These are phyloP conservation scores for Oreochromis niloticus DNA, from an alignment of 2,113 vertebrate genomes.

Conservation along the genomic window DNA sequence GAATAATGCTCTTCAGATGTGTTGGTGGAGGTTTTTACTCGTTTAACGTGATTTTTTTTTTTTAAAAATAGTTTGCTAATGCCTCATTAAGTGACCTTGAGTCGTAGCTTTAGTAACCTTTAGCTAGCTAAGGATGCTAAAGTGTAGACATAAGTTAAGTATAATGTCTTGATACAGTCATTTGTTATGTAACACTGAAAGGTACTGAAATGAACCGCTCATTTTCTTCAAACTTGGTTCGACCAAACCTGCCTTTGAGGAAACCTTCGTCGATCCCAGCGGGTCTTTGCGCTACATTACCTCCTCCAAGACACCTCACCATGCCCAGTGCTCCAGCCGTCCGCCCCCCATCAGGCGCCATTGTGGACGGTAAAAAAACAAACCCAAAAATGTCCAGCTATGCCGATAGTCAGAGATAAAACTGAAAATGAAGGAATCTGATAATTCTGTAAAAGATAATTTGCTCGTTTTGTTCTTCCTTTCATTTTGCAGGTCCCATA, in stretches of 20 bases:
- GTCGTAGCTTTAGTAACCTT: neutral
- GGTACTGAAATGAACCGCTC: conserved; percentile 32
- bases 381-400: neutral
- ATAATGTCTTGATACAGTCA: neutral
- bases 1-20: neutral
- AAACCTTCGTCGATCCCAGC: conserved; percentile 40
- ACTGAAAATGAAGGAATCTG: neutral
- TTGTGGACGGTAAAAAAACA: neutral
- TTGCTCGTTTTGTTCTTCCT: neutral
- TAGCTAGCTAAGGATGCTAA: neutral
- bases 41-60: accelerated
- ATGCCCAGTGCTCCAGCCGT: neutral
- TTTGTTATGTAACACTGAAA: neutral
- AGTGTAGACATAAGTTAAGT: neutral
- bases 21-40: neutral
- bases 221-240: neutral
- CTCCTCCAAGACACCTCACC: neutral
- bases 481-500: neutral
- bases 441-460: neutral
- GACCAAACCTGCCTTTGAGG: conserved; percentile 61
- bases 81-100: neutral
- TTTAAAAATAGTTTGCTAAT: neutral
- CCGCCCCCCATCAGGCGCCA: accelerated
- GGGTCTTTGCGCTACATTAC: neutral
- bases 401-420: neutral